phyloP scores from a whole-genome alignment of 2,888 invertebrate species.

The Vannuccia rotundouncinata region DNA sequence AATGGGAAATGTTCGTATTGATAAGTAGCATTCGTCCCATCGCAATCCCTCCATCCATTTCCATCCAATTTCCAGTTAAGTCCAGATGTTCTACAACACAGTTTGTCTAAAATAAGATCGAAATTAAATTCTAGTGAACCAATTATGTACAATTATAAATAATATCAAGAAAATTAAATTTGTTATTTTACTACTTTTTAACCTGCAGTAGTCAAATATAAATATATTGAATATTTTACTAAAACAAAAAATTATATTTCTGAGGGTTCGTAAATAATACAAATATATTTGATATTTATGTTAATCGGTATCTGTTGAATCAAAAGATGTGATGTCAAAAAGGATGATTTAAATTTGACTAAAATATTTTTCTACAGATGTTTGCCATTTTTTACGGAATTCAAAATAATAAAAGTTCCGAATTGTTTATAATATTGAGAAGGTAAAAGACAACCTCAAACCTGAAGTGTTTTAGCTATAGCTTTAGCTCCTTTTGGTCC shows the following conservation, averaged over 20 bases:
- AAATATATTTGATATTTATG: too few species aligned
- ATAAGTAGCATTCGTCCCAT: slow-evolving; percentile 49
- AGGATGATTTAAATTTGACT: too few species aligned
- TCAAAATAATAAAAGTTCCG: too few species aligned
- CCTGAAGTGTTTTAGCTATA: slow-evolving; percentile 49
- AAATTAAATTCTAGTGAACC: not conserved
- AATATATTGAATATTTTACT: too few species aligned
- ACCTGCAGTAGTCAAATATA: too few species aligned
- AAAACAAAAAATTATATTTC: too few species aligned
- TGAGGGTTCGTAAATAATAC: too few species aligned
- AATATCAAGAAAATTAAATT: not conserved
- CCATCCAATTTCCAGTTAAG: slow-evolving; percentile 50
- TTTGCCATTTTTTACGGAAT: too few species aligned
- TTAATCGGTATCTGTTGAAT: too few species aligned
- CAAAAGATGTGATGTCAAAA: too few species aligned
- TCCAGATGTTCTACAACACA: slow-evolving; percentile 48
- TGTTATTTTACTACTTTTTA: slow-evolving; percentile 33
- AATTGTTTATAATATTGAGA: not conserved
- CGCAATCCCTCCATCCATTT: slow-evolving; percentile 45
- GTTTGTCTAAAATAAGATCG: slow-evolving; percentile 45
- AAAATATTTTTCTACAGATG: too few species aligned
- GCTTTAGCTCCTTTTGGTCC: slow-evolving; percentile 47
- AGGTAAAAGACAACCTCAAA: not conserved
- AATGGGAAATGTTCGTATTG: slow-evolving; percentile 50
- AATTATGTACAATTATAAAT: not conserved